Evolutionary conservation across 1,140 invertebrate species (phyloP).

Genomic region (Cotesia glomerata): DNA sequence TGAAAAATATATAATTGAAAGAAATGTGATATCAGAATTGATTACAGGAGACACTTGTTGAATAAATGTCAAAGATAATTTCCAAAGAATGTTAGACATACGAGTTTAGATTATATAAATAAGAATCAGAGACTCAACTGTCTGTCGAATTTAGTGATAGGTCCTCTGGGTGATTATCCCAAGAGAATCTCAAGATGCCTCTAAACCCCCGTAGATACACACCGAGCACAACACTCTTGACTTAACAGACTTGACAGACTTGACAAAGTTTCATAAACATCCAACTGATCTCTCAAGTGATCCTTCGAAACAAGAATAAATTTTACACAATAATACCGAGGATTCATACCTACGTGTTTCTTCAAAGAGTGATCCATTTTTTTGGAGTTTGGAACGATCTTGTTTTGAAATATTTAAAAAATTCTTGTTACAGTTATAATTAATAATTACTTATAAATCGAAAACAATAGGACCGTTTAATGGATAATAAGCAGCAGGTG

Average conservation of each 20-base stretch:
- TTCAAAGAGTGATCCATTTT: slow-evolving; percentile 25
- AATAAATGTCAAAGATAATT: not conserved
- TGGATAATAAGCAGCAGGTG: slow-evolving; percentile 7
- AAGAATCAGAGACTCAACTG: not conserved
- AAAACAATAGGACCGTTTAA: slow-evolving; percentile 11
- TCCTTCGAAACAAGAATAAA: slow-evolving; percentile 18
- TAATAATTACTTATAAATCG: slow-evolving; percentile 14
- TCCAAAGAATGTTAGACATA: not conserved
- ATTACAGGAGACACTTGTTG: not conserved
- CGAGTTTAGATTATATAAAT: not conserved
- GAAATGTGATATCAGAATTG: not conserved
- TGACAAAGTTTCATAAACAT: not conserved
- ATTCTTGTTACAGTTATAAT: not conserved
- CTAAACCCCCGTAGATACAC: too few relatives aligned
- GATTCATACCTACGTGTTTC: not conserved
- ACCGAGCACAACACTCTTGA: not conserved
- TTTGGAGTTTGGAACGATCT: not conserved
- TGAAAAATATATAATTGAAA: not conserved
- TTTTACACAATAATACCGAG: not conserved
- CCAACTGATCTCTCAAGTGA: not conserved
- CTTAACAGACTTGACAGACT: not conserved
- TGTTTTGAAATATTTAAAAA: not conserved
- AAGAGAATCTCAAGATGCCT: not conserved
- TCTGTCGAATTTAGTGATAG: not conserved
- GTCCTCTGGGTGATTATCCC: not conserved